Base-by-base conservation (phyloP, 1,140 invertebrate genomes). In the Formica selysi region DNA sequence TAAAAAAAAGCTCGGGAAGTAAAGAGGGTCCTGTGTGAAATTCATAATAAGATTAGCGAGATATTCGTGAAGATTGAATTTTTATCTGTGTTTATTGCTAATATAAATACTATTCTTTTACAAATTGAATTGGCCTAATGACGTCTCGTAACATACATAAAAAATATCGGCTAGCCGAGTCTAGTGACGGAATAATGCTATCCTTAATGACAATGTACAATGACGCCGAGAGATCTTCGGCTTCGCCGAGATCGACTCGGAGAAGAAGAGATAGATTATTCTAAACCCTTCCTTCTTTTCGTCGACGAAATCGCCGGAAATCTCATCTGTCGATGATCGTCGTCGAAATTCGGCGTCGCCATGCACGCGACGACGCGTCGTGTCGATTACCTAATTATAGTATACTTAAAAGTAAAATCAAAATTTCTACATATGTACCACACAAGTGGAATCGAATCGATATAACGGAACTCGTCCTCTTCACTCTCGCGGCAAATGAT, bases 91-190 rank as follows among this genome's bases (percentile, higher is more conserved):
- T 93, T 93, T 94, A 93, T 93, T 94, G 88, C 92, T 94, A 93
- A 93, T 93, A 93, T 93, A 94, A 93, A 94, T 90, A 93, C 91
- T 90, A 91, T 92, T 93, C 85, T 90, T 88, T 92, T 91, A 93
- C 89, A 93, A 92, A 93, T 93, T 87, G 76, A 87, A 76, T 92
- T 88, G 84, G 85, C 87, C 57, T 83, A 88, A 90, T 90, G 86
- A 81, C 80, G 67, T 76, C 78, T 67, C 86, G 41, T 87, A 87
- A 89, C 71, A 83, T 68, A 84, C 84, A 90, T 90, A 86, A 90
- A 92, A 87, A 93, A 92, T 93, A 92, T 88, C 87, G 87, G 59
- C 88, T 91, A 93, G 64, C n/a, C 84, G 83, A 86, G 76, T 61
- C 83, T 89, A 86, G 48, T 64, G 76, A 89, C 62, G 87, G 57